Evolutionary conservation across 2,888 invertebrate species (phyloP), one percentile per base, ranked within the genome.

Genomic region (Pilophorus perplexus): DNA sequence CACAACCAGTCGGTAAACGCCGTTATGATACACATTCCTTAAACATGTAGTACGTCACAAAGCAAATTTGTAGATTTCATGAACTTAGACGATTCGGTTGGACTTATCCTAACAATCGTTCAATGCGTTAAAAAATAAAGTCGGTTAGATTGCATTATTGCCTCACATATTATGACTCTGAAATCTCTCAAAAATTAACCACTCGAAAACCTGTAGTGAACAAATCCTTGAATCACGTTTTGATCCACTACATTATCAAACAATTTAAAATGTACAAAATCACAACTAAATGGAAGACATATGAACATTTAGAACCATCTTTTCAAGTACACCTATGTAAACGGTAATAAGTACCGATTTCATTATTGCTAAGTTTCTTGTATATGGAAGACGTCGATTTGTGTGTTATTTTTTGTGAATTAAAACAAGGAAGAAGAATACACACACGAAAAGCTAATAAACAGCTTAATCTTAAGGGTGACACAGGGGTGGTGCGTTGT

Each of bases 241-340:
- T 12, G 25, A 3, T n/a, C n/a, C 5, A 12, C 22, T 46, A 4
- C 20, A 23, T 5, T 22, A 6, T 22, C 23, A 25, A 23, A 12
- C 10, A n/a, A 46, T 23, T 46, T 25, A 25, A 46, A 46, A 22
- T 23, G 46, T 46, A 22, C 23, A 46, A 46, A 46, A 12, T 46
- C 46, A 25, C 46, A 46, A n/a, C n/a, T n/a, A 23, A 46, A 46
- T 46, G 46, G 46, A 46, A 46, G 46, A 46, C 46, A 46, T 46
- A n/a, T 12, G 25, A 46, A 46, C 2, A n/a, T 44, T 16, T n/a
- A n/a, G n/a, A n/a, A n/a, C n/a, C n/a, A n/a, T n/a, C n/a, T n/a
- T n/a, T n/a, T n/a, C n/a, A n/a, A n/a, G n/a, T n/a, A n/a, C n/a
- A n/a, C n/a, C n/a, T n/a, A n/a, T n/a, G n/a, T n/a, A n/a, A n/a